A percentile compares a stretch with the other conserved stretches of the same genome.
phyloP scores from a whole-genome alignment of 2,888 invertebrate species.

The Dryobota labecula region DNA sequence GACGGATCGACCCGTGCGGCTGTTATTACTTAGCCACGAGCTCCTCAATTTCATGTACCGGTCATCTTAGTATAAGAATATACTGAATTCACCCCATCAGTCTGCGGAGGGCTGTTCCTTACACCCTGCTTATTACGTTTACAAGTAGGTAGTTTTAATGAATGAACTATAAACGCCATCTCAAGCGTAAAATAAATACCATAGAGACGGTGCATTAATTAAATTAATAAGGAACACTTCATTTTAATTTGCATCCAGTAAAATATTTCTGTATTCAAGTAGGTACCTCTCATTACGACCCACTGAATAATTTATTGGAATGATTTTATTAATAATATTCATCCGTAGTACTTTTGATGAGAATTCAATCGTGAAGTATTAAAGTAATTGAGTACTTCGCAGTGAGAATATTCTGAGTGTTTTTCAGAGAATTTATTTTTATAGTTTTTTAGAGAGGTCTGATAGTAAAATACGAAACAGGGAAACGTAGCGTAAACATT shows the following conservation, averaged over 20 bases:
- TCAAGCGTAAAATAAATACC: constrained; percentile 26
- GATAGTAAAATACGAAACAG: not conserved
- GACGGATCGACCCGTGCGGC: too few relatives aligned
- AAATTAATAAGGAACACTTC: constrained; percentile 21
- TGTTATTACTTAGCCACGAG: too few relatives aligned
- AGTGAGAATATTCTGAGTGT: not conserved
- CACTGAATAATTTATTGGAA: constrained; percentile 41
- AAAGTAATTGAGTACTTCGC: constrained; percentile 3
- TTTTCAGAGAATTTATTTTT: constrained; percentile 2
- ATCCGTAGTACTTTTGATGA: constrained; percentile 32
- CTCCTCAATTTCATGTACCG: too few relatives aligned
- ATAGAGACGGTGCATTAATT: constrained; percentile 37
- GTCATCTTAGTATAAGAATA: too few relatives aligned
- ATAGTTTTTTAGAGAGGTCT: not conserved
- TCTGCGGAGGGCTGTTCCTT: too few relatives aligned
- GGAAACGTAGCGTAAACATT: not conserved
- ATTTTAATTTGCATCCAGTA: constrained; percentile 20
- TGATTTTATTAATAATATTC: constrained; percentile 16
- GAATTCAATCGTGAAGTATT: constrained; percentile 31
- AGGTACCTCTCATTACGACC: constrained; percentile 10
- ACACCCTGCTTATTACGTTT: not conserved
- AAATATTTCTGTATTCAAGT: constrained; percentile 36
- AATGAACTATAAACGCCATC: not conserved
- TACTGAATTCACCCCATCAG: too few relatives aligned
- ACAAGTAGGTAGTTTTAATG: not conserved